Evolutionary conservation across 2,888 invertebrate genomes (phyloP), one percentile per base, ranked within the genome.

Genomic region (Metacarcinus magister): DNA sequence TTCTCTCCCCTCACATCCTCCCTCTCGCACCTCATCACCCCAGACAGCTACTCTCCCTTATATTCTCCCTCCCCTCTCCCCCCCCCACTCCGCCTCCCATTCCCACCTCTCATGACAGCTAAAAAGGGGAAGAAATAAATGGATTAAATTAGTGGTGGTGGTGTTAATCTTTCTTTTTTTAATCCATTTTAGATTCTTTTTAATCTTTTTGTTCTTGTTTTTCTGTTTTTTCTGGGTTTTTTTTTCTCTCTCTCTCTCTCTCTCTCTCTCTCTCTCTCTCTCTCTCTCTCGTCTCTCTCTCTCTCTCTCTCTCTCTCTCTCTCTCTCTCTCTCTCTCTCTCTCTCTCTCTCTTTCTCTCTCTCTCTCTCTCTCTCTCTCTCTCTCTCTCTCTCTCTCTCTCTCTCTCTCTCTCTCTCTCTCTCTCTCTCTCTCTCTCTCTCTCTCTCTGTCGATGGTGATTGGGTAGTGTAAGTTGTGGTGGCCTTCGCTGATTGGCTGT

Each of bases 191-290:
- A 13, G 13, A 7, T 54, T 54, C 54, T 54, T 54, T 13, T 54
- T 54, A 7, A 8, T 67, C 67, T 67, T 13, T 3, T 67, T 13
- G 19, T 67, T 5, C 67, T 67, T 67, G 3, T 67, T 67, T 19
- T 16, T 2, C 32, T n/a, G 16, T 39, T 91, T 0, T 91, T 39
- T 91, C 91, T 91, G 0, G 39, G 44, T 91, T 13, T 91, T 44
- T 91, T 44, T 91, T 44, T 91, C 91, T 91, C 91, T 91, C 91
- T 91, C 91, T 91, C 44, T 91, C 91, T 91, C 91, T 91, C 91
- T 91, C 91, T 91, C 91, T 91, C 91, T 91, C 91, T 91, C 91
- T 91, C 91, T 91, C 91, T 91, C 91, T 91, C 91, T 91, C 91
- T 91, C 91, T 91, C 91, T 91, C 91, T 91, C 91, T 91, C 91